phyloP scores from a whole-genome alignment of 2,888 invertebrate genomes.

The Apamea monoglypha region DNA sequence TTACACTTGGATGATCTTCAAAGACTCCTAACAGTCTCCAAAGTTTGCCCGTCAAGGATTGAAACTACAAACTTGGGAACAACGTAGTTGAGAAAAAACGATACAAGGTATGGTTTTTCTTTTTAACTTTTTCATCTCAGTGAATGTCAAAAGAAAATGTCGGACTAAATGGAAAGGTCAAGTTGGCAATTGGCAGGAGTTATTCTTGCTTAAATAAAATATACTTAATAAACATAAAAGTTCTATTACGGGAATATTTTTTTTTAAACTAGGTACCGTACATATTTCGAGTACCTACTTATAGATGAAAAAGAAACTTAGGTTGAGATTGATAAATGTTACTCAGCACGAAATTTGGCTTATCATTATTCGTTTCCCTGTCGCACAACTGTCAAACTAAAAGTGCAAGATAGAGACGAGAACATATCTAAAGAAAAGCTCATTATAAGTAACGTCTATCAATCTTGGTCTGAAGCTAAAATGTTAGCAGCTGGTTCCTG shows the following conservation, averaged over 20 bases:
- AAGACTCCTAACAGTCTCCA: constrained; percentile 74
- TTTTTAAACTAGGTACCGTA: not conserved
- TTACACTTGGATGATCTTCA: constrained; percentile 80
- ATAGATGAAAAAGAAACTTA: not conserved
- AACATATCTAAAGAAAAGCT: too few relatives aligned
- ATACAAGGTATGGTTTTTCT: constrained; percentile 34
- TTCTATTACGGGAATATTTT: not conserved
- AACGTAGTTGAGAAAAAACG: constrained; percentile 42
- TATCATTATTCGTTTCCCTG: too few relatives aligned
- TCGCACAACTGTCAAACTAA: not conserved
- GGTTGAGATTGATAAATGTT: not conserved
- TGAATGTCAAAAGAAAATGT: constrained; percentile 31
- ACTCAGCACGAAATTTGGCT: not conserved
- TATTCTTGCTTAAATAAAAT: constrained; percentile 16
- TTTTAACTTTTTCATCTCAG: constrained; percentile 35
- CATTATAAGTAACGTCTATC: too few relatives aligned
- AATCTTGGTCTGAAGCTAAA: not conserved
- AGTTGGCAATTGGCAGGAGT: constrained; percentile 10
- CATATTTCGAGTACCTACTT: not conserved
- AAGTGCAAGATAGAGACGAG: not conserved
- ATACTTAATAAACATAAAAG: not conserved
- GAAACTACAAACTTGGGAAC: constrained; percentile 59
- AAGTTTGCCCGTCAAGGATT: constrained; percentile 72
- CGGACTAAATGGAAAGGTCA: constrained; percentile 27
- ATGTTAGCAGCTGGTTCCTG: not conserved